Percentiles rank a stretch among this genome's conserved stretches.
phyloP scores from a whole-genome alignment of 1,140 invertebrate species.

The Microplitis demolitor region DNA sequence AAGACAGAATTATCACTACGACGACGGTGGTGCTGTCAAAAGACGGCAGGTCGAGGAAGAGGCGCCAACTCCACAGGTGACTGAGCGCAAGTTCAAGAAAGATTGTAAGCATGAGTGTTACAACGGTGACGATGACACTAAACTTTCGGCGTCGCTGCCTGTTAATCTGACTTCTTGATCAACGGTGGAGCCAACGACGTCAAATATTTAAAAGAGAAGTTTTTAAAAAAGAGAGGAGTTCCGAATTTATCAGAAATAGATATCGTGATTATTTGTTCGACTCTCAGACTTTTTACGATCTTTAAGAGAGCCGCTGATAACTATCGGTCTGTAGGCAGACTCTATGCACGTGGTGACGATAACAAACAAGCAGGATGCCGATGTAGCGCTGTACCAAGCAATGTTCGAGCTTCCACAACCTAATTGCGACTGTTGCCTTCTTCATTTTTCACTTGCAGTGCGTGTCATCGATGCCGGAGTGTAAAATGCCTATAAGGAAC shows the following conservation, averaged over 20 bases:
- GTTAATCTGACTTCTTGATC: slow-evolving; percentile 53
- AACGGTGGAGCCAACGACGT: slow-evolving; percentile 85
- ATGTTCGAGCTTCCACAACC: slow-evolving; percentile 79
- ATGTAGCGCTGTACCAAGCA: slow-evolving; percentile 68
- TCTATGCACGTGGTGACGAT: slow-evolving; percentile 75
- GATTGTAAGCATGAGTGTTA: too few species aligned
- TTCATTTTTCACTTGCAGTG: slow-evolving; percentile 84
- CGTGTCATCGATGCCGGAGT: slow-evolving; percentile 72
- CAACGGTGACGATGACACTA: background rate
- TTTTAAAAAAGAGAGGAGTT: slow-evolving; percentile 73
- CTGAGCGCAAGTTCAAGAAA: too few species aligned
- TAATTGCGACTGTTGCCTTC: slow-evolving; percentile 86
- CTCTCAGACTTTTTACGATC: slow-evolving; percentile 84
- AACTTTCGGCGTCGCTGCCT: slow-evolving; percentile 57
- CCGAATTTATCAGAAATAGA: slow-evolving; percentile 76
- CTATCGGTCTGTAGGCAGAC: slow-evolving; percentile 73
- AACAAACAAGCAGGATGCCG: slow-evolving; percentile 61
- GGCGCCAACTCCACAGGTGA: slow-evolving; percentile 28
- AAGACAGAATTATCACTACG: slow-evolving; percentile 73
- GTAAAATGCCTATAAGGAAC: slow-evolving; percentile 80
- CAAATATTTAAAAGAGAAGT: slow-evolving; percentile 83
- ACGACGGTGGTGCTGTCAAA: slow-evolving; percentile 74
- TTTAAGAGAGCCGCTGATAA: slow-evolving; percentile 83
- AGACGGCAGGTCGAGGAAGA: slow-evolving; percentile 58
- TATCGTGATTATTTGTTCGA: slow-evolving; percentile 81